Evolutionary conservation across 1,140 invertebrate species (phyloP), one percentile per base, ranked within the genome.

Genomic region (Drosophila nigrodunni): DNA sequence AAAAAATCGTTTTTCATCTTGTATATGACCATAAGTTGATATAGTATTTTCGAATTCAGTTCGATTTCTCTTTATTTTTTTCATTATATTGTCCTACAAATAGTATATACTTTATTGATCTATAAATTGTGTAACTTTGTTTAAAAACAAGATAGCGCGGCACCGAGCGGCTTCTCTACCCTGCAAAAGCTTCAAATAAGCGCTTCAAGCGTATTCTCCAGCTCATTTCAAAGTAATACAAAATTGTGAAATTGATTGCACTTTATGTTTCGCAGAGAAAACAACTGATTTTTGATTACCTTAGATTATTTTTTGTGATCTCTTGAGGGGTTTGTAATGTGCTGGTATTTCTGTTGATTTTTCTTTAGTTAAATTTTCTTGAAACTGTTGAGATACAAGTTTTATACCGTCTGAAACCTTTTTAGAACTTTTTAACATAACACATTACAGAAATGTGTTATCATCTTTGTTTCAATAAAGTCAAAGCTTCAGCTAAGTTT

Each of bases 221-320:
- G 57, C 21, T 15, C 30, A 55, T 62, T 47, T 70, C 30, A 61
- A 60, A 44, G 65, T 21, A 25, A 55, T 11, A 59, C 44, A 10
- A 1, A 67, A 75, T 66, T 57, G 57, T 61, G 7, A 43, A 83
- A 77, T 83, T 85, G 44, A 69, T 46, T 72, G 81, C 81, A 83
- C 80, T 46, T 54, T 54, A 43, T 43, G 30, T 54, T 54, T 30
- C 13, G n/a, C 11, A 35, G 13, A 7, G 9, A 49, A 21, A 9
- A 9, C 25, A 49, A 49, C 25, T 49, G 8, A 11, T 30, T 30
- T 30, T 30, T 30, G 25, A n/a, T 41, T 41, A 41, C 1, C 39
- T 41, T 41, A 1, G 10, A 41, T 43, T 15, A 15, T 43, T 11
- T 13, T 43, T 43, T 43, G 3, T 13, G n/a, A 43, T 43, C n/a